A percentile compares a stretch with the other conserved stretches of the same genome.
Conservation (phyloP, 2,888 invertebrate genomes). For the Steinernema carpocapsae region DNA sequence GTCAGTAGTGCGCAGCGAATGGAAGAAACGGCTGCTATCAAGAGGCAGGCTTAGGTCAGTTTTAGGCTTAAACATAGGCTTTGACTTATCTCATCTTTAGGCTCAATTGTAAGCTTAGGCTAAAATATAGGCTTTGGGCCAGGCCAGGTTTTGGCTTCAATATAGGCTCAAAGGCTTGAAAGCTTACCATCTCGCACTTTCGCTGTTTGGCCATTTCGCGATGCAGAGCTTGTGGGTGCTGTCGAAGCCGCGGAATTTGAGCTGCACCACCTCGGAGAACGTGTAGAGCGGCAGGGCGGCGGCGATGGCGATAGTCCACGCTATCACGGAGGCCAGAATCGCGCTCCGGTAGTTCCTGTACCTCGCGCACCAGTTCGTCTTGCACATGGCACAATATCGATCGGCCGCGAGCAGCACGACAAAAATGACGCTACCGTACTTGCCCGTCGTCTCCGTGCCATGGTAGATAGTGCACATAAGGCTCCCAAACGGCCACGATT, state of each 20-base stretch:
- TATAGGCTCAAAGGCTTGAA: too few species aligned
- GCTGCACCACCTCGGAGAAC: constrained; percentile 56
- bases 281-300: constrained; percentile 61
- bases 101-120: too few species aligned
- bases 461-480: constrained; percentile 63
- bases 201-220: constrained; percentile 61
- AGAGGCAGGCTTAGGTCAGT: too few species aligned
- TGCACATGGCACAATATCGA: constrained; percentile 67
- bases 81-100: too few species aligned
- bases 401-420: constrained; percentile 65
- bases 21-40: too few species aligned
- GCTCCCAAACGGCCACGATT: constrained; percentile 67
- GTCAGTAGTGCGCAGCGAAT: too few species aligned
- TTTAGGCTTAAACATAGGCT: too few species aligned
- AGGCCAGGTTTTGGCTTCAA: too few species aligned
- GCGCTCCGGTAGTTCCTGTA: constrained; percentile 59
- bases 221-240: constrained; percentile 58
- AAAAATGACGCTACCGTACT: constrained; percentile 66
- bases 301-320: constrained; percentile 61
- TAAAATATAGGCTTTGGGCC: too few species aligned
- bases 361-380: constrained; percentile 50
- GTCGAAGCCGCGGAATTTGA: constrained; percentile 40
- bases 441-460: constrained; percentile 67
- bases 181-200: constrained; percentile 60
- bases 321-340: constrained; percentile 54